These are phyloP conservation scores for Craseonycteris thonglongyai DNA, from an alignment of 2,113 vertebrate genomes.

Conservation along the genomic window DNA sequence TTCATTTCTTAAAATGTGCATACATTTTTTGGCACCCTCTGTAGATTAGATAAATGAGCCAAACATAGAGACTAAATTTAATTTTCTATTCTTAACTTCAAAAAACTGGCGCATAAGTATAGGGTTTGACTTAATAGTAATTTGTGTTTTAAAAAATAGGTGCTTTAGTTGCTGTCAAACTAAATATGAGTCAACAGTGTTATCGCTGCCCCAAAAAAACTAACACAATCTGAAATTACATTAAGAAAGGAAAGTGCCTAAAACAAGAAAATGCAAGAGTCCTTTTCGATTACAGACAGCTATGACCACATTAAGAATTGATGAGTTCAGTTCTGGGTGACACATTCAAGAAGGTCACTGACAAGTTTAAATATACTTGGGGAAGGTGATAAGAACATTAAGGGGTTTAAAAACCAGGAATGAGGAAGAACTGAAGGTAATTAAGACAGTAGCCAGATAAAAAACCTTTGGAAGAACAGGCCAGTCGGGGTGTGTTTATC, in stretches of 20 bases:
- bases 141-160: background rate
- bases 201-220: background rate
- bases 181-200: constrained; percentile 32
- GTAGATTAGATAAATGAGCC: background rate
- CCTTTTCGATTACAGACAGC: background rate
- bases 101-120: background rate
- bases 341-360: background rate
- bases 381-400: background rate
- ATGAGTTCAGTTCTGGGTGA: background rate
- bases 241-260: constrained; percentile 10
- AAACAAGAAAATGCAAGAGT: background rate
- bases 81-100: background rate
- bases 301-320: background rate
- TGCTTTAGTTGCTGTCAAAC: constrained; percentile 6
- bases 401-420: background rate
- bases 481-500: background rate
- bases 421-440: background rate
- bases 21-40: no score
- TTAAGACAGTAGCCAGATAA: background rate
- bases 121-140: background rate
- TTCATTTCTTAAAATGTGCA: no score
- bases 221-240: constrained; percentile 40
- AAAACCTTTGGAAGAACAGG: background rate
- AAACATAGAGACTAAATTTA: background rate
- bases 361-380: background rate